These are phyloP conservation scores for Pachyramphus minor DNA, from an alignment of 2,113 vertebrate genomes.

Conservation along the genomic window DNA sequence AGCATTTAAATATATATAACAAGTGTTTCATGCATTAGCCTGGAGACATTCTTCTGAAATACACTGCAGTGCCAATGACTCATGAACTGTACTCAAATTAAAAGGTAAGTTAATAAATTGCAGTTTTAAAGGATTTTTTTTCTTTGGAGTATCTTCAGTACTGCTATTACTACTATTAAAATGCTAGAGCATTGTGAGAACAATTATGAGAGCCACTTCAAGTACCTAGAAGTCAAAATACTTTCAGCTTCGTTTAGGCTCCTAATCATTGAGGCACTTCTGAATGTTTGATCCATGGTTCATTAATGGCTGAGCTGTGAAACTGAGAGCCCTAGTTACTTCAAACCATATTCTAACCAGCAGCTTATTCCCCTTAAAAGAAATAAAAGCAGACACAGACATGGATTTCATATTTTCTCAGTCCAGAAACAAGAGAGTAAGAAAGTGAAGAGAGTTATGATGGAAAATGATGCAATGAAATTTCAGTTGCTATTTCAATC, in stretches of 20 bases:
- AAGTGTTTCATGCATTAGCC: neutral
- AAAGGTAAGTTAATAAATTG: neutral
- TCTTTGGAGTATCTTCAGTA: neutral
- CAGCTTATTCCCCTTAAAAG: neutral
- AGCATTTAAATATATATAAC: neutral
- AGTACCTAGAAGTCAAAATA: neutral
- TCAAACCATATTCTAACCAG: neutral
- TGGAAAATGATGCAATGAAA: neutral
- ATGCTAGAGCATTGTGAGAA: neutral
- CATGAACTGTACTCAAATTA: neutral
- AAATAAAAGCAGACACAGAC: neutral
- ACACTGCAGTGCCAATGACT: neutral
- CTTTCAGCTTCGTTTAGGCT: neutral
- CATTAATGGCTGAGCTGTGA: neutral
- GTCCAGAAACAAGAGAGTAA: neutral
- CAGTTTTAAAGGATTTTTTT: neutral
- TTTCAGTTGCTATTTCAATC: neutral
- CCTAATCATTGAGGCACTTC: neutral
- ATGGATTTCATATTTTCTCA: neutral
- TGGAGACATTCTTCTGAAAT: neutral
- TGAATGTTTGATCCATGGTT: neutral
- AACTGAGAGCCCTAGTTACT: neutral
- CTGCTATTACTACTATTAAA: neutral
- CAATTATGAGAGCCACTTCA: neutral
- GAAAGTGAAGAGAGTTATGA: neutral